Percentiles rank a stretch among this genome's conserved stretches.
These are phyloP conservation scores for Miniopterus natalensis DNA, from an alignment of 2,113 vertebrate genomes.

Conservation along the genomic window DNA sequence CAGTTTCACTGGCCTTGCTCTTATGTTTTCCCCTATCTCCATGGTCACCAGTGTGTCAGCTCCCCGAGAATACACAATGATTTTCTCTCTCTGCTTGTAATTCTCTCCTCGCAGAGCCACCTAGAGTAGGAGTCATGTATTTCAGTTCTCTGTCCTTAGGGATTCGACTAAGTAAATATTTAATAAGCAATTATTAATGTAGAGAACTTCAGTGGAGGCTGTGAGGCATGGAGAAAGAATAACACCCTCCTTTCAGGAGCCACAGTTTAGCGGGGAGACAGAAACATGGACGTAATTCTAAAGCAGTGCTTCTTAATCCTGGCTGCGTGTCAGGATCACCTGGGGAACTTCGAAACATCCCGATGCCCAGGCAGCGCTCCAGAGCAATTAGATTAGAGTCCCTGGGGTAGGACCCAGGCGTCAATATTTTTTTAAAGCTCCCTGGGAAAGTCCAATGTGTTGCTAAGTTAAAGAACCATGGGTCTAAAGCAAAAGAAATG, in stretches of 20 bases:
- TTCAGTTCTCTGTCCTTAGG: slow-evolving; percentile 12
- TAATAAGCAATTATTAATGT: slow-evolving; percentile 55
- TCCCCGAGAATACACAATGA: background rate
- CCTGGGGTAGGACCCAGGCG: background rate
- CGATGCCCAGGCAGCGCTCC: background rate
- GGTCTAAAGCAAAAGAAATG: slow-evolving; percentile 7
- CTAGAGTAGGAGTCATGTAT: background rate
- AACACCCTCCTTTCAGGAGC: background rate
- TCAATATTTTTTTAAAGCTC: slow-evolving; percentile 31
- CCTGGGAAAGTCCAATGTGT: background rate
- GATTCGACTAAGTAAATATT: slow-evolving; percentile 21
- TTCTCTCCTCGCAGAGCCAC: background rate
- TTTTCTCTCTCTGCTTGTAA: background rate
- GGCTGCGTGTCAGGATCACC: background rate
- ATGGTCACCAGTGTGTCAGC: background rate
- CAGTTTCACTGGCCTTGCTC: background rate
- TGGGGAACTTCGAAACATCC: background rate
- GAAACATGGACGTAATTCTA: background rate
- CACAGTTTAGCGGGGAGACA: background rate
- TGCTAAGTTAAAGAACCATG: background rate
- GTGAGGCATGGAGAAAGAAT: background rate
- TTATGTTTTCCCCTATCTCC: background rate
- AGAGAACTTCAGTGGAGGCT: background rate
- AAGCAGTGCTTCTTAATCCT: background rate
- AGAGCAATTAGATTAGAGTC: background rate